These are phyloP conservation scores for Eleutherodactylus coqui DNA, from an alignment of 2,797 vertebrate genomes.

Conservation along the genomic window DNA sequence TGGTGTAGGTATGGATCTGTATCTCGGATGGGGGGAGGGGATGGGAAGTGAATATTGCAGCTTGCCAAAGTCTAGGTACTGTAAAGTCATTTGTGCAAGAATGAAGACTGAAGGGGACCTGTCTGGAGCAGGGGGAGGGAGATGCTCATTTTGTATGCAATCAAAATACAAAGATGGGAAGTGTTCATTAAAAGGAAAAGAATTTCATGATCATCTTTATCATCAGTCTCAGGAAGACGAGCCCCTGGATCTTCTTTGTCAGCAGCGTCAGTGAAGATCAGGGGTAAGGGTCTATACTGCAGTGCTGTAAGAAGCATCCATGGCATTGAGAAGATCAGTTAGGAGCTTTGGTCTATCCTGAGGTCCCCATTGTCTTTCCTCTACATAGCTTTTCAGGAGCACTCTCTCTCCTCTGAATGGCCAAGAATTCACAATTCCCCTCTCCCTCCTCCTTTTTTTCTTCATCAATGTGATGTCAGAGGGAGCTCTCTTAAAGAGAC, in stretches of 20 bases:
- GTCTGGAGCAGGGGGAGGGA: conserved; percentile 44
- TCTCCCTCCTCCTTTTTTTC: conserved; percentile 33
- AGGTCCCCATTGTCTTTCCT: conserved; percentile 62
- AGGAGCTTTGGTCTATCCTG: conserved; percentile 60
- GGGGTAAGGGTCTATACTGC: conserved; percentile 28
- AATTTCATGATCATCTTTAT: conserved; percentile 34
- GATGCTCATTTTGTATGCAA: conserved; percentile 47
- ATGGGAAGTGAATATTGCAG: conserved; percentile 50
- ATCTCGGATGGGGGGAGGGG: conserved; percentile 52
- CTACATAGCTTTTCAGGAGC: conserved; percentile 63
- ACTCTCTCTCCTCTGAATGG: conserved; percentile 58
- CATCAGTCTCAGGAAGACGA: not conserved
- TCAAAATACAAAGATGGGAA: conserved; percentile 42
- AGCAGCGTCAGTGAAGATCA: not conserved
- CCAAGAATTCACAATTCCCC: conserved; percentile 62
- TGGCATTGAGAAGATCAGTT: conserved; percentile 46
- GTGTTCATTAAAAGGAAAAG: conserved; percentile 16
- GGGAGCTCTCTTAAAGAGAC: conserved; percentile 64
- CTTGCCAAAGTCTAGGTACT: conserved; percentile 56
- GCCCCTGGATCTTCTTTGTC: conserved; percentile 20
- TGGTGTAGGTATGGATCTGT: conserved; percentile 55
- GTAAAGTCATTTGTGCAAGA: conserved; percentile 58
- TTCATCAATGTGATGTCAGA: conserved; percentile 63
- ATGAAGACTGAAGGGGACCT: conserved; percentile 50
- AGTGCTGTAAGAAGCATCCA: conserved; percentile 45